Base-by-base conservation (phyloP, 2,888 invertebrate genomes). In the Ophion obscuratus region DNA sequence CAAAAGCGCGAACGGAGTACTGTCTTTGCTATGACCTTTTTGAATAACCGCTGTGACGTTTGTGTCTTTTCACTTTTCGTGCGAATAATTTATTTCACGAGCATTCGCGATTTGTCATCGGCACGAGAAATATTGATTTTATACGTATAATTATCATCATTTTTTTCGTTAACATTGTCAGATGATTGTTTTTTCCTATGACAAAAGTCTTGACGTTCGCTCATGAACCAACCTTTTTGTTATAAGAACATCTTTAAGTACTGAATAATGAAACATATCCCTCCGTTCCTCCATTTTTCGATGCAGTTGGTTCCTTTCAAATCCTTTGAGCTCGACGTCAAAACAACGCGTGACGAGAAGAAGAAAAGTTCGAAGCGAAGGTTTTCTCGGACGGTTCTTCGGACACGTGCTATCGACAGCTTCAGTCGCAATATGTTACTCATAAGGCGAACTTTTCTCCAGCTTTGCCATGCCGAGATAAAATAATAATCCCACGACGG, bases 311-410 rank as follows among this genome's bases (percentile, higher is more conserved):
- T 40, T 53, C 47, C 40, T 61, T 74, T 27, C 27, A 10, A 47
- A 47, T 66, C 40, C 40, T 47, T 17, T 40, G 59, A 77, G 57
- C n/a, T 81, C 66, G n/a, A 36, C 31, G 36, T 40, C 62, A 64
- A 74, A 57, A 77, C 64, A 64, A 24, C 17, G 67, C 27, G 31
- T 71, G 71, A 27, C 53, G 11, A 53, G 71, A 11, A 27, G 53
- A 57, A 57, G 27, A 71, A 53, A 14, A 24, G 9, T 20, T n/a
- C 7, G 44, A 47, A 31, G 31, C 31, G 9, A 44, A 53, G 10
- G 14, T 70, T 64, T 7, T 20, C 10, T 53, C 20, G 31, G n/a
- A 53, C 62, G 61, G 47, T 74, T 61, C 31, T 57, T 40, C 47
- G 47, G 47, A 17, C 68, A 76, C 70, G 62, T 64, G 76, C 36